Evolutionary conservation across 92 coral and sea anemone species (phyloP).

Genomic region (Zoanthus solanderi): DNA sequence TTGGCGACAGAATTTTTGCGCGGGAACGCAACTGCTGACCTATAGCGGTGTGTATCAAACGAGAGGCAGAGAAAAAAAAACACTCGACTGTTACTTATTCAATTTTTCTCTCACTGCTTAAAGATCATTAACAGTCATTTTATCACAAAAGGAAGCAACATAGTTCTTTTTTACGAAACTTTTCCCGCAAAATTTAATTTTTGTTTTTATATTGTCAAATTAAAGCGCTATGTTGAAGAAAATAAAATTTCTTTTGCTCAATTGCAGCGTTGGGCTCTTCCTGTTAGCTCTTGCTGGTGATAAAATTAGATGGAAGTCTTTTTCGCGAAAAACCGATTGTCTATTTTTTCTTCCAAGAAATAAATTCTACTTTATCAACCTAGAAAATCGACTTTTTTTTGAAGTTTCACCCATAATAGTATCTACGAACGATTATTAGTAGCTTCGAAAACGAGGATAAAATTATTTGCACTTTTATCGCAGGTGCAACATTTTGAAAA

Average conservation of each 20-base stretch:
- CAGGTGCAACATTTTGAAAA: slow-evolving; percentile 22
- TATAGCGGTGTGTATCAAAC: background rate
- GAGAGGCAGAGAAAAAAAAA: background rate
- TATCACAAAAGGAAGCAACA: slow-evolving; percentile 33
- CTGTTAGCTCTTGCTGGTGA: slow-evolving; percentile 3
- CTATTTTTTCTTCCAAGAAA: background rate
- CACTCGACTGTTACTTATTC: background rate
- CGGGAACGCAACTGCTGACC: slow-evolving; percentile 3
- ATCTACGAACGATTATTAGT: background rate
- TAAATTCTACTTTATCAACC: background rate
- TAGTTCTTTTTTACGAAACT: background rate
- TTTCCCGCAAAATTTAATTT: background rate
- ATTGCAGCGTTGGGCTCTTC: background rate
- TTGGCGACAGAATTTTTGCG: background rate
- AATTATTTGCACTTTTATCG: slow-evolving; percentile 7
- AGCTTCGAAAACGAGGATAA: background rate
- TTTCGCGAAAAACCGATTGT: background rate
- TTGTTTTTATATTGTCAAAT: background rate
- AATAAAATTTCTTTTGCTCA: background rate
- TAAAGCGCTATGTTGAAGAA: background rate
- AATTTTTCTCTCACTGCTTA: slow-evolving; percentile 4
- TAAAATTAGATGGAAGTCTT: background rate
- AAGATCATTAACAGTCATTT: slow-evolving; percentile 23
- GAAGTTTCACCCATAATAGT: too few relatives aligned
- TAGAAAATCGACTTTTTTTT: background rate